phyloP scores from a whole-genome alignment of 2,888 invertebrate species.

The Leucophenga maculata region DNA sequence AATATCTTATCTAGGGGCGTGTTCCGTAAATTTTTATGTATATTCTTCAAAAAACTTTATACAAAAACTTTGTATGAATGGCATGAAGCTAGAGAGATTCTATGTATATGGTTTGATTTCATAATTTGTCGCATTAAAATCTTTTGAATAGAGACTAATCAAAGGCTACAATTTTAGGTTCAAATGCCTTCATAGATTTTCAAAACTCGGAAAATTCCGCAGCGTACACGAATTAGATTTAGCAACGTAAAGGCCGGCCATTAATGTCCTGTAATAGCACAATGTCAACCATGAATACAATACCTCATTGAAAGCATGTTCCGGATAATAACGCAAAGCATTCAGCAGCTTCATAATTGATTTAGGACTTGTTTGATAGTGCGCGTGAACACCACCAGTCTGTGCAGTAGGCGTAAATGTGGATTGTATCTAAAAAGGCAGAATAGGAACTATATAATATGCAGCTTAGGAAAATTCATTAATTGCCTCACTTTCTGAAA shows the following conservation, averaged over 20 bases:
- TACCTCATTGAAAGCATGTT: conserved; percentile 68
- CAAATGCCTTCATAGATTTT: too few species aligned
- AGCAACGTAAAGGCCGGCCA: conserved; percentile 6
- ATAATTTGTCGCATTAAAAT: too few species aligned
- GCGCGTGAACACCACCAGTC: conserved; percentile 47
- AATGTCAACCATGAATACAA: too few species aligned
- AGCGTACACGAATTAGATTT: conserved; percentile 9
- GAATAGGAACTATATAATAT: neutral
- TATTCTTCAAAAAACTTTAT: too few species aligned
- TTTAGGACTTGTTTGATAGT: conserved; percentile 72
- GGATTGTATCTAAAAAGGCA: conserved; percentile 59
- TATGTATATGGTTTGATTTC: too few species aligned
- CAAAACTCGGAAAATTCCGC: too few species aligned
- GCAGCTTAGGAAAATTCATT: neutral
- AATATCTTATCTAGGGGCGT: too few species aligned
- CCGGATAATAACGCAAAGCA: conserved; percentile 64
- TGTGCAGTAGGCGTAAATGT: conserved; percentile 53
- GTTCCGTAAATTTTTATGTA: too few species aligned
- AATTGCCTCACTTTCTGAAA: conserved; percentile 62
- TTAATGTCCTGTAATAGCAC: neutral
- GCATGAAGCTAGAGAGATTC: too few species aligned
- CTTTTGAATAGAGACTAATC: too few species aligned
- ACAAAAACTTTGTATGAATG: too few species aligned
- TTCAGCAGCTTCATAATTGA: conserved; percentile 68
- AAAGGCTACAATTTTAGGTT: too few species aligned